Evolutionary conservation across 2,888 invertebrate species (phyloP), one percentile per base, ranked within the genome.

Genomic region (Rhagium mordax): DNA sequence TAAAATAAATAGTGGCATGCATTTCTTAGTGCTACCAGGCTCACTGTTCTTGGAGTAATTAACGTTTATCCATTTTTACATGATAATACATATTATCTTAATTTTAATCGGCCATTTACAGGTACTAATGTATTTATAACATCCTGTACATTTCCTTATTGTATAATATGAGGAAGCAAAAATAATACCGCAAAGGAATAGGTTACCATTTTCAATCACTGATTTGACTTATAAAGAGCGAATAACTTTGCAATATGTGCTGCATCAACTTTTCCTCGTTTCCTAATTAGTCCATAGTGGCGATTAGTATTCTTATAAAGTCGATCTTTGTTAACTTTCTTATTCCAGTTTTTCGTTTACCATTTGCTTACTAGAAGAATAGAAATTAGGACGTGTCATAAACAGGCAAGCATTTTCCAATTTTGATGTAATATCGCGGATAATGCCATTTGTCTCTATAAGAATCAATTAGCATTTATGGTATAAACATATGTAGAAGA

Each of bases 281-380:
- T 48, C 21, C 20, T 47, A 61, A 47, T 61, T 61, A 64, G 49
- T 49, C 16, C 8, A 20, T n/a, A 41, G 13, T 41, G 10, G 10
- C 15, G 51, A 64, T 64, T 64, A 51, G 64, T 51, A 64, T 64
- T 64, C 64, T 27, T 18, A 8, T 24, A 3, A 8, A 49, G 64
- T 49, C 27, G 29, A 27, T 29, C 27, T 49, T 15, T 64, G 49
- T 49, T 47, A 27, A 64, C 64, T 64, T 64, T 64, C 64, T 64
- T 64, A 15, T 18, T 16, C 15, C 15, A 57, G 27, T n/a, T 57
- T 57, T 57, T 27, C 55, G 13, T 21, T 55, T 24, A 24, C 10
- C 24, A 24, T 15, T 15, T 57, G 7, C 13, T 15, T 57, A n/a
- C 15, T 27, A 27, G 27, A 7, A n/a, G 27, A 27, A 27, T 41